Conservation (phyloP, 2,888 invertebrate species). For the Nesidiocoris tenuis region DNA sequence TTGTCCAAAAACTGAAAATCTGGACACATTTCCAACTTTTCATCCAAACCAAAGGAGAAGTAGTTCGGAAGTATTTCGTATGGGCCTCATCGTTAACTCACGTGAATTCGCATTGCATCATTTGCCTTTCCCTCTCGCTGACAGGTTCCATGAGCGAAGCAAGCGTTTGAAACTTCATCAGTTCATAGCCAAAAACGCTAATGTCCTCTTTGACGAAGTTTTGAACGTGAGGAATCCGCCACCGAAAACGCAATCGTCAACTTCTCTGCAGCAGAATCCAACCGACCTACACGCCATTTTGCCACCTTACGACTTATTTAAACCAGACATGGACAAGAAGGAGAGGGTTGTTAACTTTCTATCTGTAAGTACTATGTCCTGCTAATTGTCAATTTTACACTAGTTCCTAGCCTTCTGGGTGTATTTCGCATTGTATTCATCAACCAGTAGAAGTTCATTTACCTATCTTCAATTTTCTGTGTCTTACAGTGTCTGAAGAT, state of each 20-base stretch:
- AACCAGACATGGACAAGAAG: constrained; percentile 70
- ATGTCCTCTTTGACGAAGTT: constrained; percentile 67
- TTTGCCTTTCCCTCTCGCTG: no score
- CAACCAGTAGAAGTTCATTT: no score
- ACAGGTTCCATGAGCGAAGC: constrained; percentile 75
- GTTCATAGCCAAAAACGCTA: constrained; percentile 82
- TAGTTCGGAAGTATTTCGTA: neutral
- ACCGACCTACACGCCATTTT: constrained; percentile 69
- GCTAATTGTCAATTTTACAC: no score
- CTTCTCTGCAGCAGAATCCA: constrained; percentile 60
- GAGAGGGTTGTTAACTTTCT: constrained; percentile 77
- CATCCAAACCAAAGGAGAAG: no score
- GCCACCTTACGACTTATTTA: constrained; percentile 84
- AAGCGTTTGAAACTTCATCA: constrained; percentile 81
- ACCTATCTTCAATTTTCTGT: no score
- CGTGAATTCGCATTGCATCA: neutral
- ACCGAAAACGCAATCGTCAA: constrained; percentile 58
- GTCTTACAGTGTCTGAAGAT: constrained; percentile 49
- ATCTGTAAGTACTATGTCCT: constrained; percentile 72
- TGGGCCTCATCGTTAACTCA: neutral
- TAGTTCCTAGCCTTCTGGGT: no score
- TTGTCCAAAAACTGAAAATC: no score
- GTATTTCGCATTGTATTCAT: no score
- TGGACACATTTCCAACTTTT: no score
- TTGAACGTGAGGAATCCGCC: constrained; percentile 53